Evolutionary conservation across 2,113 vertebrate genomes (phyloP), one percentile per base, ranked within the genome.

Genomic region (Calyptomena viridis): DNA sequence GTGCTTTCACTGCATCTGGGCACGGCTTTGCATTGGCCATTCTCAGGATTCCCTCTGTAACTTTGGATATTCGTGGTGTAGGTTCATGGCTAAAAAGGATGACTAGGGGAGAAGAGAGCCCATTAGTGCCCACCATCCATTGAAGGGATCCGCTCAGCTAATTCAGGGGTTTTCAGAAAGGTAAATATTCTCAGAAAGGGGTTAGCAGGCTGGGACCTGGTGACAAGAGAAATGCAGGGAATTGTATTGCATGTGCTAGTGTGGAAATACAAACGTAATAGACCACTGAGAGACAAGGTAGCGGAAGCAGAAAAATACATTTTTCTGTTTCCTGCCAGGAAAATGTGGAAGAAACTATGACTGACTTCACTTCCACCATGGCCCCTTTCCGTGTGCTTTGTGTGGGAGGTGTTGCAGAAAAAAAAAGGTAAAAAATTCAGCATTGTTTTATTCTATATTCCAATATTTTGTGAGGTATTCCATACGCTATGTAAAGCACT

Each of bases 21-120:
- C 2, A 1, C 8, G n/a, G 9, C 28, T 75, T 82, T 66, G 25
- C 33, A 14, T 31, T 50, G 30, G 6, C 42, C 1, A 0, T 31
- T 87, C 56, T 75, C 44, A 42, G 27, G n/a, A 60, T 63, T 85
- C 39, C 5, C 14, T 28, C 44, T 50, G 1, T 31, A 85, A 56
- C 5, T 62, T 37, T 31, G 28, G 42, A 15, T 73, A 23, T 49
- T 80, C 22, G 3, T 23, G 11, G 16, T 30, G 17, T 14, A 50
- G 37, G 24, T n/a, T 88, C 50, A 24, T 24, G 33, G 44, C 40
- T 80, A 18, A 52, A 6, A 76, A 83, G 19, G 35, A 37, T 53
- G 42, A 52, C 5, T n/a, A 56, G 69, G 46, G 8, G 11, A 39
- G 50, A n/a, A 46, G 30, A 62, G 20, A 28, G 18, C 8, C 17